Evolutionary conservation across 2,888 invertebrate genomes (phyloP).

Genomic region (Lacanobia wlatinum): DNA sequence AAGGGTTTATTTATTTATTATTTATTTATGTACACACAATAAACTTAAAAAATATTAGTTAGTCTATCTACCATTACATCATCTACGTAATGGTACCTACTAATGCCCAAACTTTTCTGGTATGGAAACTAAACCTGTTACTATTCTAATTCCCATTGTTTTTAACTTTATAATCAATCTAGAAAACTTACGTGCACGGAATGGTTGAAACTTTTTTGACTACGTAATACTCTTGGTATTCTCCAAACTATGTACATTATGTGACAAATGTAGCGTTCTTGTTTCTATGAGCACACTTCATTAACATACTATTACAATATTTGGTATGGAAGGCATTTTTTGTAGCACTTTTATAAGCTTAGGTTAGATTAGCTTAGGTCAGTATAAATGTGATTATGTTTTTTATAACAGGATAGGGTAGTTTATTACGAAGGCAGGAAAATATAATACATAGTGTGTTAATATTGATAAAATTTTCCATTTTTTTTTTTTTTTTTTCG

Average conservation of each 20-base stretch:
- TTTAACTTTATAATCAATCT: slow-evolving; percentile 36
- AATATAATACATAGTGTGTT: too few species aligned
- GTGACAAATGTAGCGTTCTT: background rate
- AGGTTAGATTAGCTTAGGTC: too few species aligned
- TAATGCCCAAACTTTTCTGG: slow-evolving; percentile 18
- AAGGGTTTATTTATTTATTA: too few species aligned
- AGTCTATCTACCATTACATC: background rate
- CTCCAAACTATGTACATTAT: slow-evolving; percentile 20
- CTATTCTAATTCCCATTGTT: slow-evolving; percentile 28
- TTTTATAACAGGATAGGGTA: too few species aligned
- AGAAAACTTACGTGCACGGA: slow-evolving; percentile 29
- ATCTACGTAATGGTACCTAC: background rate
- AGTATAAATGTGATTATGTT: too few species aligned
- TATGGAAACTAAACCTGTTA: slow-evolving; percentile 13
- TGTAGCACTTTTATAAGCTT: background rate
- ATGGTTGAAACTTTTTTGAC: slow-evolving; percentile 42
- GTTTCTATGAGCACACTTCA: slow-evolving; percentile 6
- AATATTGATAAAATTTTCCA: too few species aligned
- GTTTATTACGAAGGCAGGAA: too few species aligned
- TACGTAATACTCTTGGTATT: slow-evolving; percentile 14
- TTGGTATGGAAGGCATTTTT: background rate
- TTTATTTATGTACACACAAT: too few species aligned
- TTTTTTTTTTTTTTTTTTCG: too few species aligned
- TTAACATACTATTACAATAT: slow-evolving; percentile 10
- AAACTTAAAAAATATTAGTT: too few species aligned